Evolutionary conservation across 2,113 vertebrate species (phyloP).

Genomic region (Chauna torquata): DNA sequence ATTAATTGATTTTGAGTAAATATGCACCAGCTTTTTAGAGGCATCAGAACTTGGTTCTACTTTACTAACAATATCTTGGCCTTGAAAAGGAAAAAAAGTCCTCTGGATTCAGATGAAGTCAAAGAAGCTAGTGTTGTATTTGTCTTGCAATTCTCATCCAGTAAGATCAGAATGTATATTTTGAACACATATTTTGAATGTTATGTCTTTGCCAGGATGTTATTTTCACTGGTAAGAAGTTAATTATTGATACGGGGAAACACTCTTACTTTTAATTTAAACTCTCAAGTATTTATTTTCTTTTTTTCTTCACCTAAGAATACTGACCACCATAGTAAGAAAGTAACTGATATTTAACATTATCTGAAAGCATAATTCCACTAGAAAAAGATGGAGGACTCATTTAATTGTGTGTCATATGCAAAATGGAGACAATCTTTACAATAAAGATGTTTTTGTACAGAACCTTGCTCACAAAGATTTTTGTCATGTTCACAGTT

Average conservation of each 20-base stretch:
- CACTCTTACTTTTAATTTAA: background rate
- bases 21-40: background rate
- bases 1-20: background rate
- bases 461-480: background rate
- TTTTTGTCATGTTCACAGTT: background rate
- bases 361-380: background rate
- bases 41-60: background rate
- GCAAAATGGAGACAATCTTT: background rate
- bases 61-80: background rate
- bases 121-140: background rate
- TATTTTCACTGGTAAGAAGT: background rate
- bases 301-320: background rate
- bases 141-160: background rate
- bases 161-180: background rate
- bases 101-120: background rate
- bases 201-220: background rate
- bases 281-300: background rate
- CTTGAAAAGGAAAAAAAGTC: background rate
- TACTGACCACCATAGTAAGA: background rate
- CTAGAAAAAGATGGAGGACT: background rate
- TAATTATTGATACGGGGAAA: background rate
- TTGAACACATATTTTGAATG: background rate
- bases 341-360: background rate
- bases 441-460: background rate
- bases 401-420: background rate